These are phyloP conservation scores for Dromas ardeola DNA, from an alignment of 2,113 vertebrate species.

Conservation along the genomic window DNA sequence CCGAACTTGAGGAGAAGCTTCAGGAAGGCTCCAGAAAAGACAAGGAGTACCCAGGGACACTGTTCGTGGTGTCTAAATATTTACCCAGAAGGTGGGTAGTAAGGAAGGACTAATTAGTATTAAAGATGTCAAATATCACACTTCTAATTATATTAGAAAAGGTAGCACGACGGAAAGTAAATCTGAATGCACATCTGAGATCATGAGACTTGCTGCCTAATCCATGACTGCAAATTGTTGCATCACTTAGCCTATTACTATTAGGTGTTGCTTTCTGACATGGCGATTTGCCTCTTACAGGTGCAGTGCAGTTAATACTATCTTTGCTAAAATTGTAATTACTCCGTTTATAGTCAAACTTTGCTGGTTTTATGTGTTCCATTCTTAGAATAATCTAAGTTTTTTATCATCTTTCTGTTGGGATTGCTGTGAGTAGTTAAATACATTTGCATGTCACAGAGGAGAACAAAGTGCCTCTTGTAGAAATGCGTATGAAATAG, in stretches of 20 bases:
- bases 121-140: slow-evolving; percentile 14
- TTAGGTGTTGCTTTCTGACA: not conserved
- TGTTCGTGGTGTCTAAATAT: not conserved
- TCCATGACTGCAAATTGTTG: not conserved
- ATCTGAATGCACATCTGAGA: not conserved
- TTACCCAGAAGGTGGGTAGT: not conserved
- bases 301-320: not conserved
- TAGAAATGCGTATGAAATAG: slow-evolving; percentile 7
- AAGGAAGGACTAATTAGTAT: not conserved
- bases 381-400: not conserved
- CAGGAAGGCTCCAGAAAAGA: not conserved
- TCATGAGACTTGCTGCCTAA: not conserved
- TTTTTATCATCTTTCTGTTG: not conserved
- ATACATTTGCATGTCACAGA: not conserved
- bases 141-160: not conserved
- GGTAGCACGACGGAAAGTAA: not conserved
- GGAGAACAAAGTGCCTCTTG: slow-evolving; percentile 5
- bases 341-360: not conserved
- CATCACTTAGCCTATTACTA: not conserved
- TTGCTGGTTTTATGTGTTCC: not conserved
- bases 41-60: not conserved
- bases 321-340: not conserved
- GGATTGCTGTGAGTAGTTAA: not conserved
- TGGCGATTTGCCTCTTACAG: not conserved
- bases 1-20: not conserved